Percentiles rank a stretch among this genome's conserved stretches.
phyloP scores from a whole-genome alignment of 1,140 invertebrate genomes.

The Pseudomyrmex pallidus region DNA sequence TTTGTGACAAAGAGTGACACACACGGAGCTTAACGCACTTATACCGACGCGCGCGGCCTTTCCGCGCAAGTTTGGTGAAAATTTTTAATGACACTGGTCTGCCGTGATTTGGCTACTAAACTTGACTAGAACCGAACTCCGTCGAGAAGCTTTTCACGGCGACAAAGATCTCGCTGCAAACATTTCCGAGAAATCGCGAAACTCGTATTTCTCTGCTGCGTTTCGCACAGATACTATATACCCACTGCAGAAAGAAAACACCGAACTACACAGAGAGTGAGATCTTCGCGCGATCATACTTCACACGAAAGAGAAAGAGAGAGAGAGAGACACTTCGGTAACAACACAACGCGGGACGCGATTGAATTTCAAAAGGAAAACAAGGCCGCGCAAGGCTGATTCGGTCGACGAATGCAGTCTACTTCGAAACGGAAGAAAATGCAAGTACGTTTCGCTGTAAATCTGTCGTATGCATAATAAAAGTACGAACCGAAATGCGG shows the following conservation, averaged over 20 bases:
- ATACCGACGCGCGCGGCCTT: neutral
- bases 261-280: neutral
- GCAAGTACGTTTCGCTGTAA: conserved; percentile 63
- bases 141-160: neutral
- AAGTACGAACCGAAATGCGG: conserved; percentile 31
- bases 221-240: neutral
- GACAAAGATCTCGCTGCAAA: neutral
- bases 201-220: neutral
- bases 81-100: neutral
- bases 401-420: conserved; percentile 26
- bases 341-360: neutral
- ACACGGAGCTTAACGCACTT: neutral
- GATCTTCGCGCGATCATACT: conserved; percentile 39
- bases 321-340: neutral
- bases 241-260: conserved; percentile 2
- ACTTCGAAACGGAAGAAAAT: conserved; percentile 30
- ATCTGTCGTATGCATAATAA: conserved; percentile 74
- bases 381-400: conserved; percentile 32
- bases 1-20: conserved; percentile 41
- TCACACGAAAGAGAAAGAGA: conserved; percentile 1
- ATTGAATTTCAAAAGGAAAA: conserved; percentile 10
- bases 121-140: neutral
- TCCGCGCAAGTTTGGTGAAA: neutral
- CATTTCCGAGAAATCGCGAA: neutral
- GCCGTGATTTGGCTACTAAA: too few species aligned